These are phyloP conservation scores for Climacteris rufus DNA, from an alignment of 2,113 vertebrate genomes.

Conservation along the genomic window DNA sequence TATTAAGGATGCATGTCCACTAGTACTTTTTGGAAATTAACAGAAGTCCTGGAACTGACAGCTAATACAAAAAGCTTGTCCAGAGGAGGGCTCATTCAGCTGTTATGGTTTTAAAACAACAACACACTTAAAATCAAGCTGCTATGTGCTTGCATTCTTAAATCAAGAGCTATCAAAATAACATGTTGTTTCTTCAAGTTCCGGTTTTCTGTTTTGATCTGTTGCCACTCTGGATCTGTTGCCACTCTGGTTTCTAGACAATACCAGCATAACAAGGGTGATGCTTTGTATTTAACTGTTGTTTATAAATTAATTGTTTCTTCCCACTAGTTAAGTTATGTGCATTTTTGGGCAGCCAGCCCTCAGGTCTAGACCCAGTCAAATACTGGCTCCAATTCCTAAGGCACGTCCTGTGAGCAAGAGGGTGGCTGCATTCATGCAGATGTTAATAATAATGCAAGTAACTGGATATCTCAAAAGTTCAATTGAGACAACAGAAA, in stretches of 20 bases:
- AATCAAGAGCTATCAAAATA: constrained; percentile 25
- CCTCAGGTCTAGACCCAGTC: not conserved
- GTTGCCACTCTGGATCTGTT: not conserved
- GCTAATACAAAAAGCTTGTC: not conserved
- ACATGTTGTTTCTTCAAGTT: not conserved
- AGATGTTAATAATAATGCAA: not conserved
- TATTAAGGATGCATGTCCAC: not conserved
- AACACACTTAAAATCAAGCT: not conserved
- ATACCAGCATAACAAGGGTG: not conserved
- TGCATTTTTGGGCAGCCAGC: not conserved
- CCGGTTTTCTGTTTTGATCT: not conserved
- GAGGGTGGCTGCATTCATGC: not conserved
- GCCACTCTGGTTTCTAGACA: constrained; percentile 1
- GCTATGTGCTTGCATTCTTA: not conserved
- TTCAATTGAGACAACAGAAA: not conserved
- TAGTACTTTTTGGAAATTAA: not conserved
- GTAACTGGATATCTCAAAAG: not conserved
- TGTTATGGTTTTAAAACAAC: not conserved
- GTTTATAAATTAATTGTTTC: not conserved
- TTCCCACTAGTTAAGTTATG: not conserved
- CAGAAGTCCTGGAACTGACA: not conserved
- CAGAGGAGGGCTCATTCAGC: not conserved
- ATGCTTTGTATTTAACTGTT: not conserved
- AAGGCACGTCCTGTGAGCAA: not conserved
- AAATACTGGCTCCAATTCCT: not conserved